Percentiles rank a stretch among this genome's conserved stretches.
Conservation (phyloP, 1,140 invertebrate species). For the Oedothorax gibbosus region DNA sequence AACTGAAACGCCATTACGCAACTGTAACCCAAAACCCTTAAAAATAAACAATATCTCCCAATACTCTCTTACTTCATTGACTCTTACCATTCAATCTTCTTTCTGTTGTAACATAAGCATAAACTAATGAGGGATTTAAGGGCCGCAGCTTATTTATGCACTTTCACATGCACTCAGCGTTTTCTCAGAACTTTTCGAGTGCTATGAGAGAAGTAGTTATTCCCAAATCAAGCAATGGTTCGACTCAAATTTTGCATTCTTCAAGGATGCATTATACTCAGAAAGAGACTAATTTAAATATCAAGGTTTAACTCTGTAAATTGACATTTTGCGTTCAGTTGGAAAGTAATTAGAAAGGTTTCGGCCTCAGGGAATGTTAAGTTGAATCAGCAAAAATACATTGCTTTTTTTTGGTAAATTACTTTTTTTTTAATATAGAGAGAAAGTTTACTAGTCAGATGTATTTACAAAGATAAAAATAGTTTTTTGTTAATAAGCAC, state of each 20-base stretch:
- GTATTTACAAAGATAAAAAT: slow-evolving; percentile 10
- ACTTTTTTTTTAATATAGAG: not conserved
- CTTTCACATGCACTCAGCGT: too few relatives aligned
- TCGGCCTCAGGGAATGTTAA: slow-evolving; percentile 9
- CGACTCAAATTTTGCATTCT: slow-evolving; percentile 25
- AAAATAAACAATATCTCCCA: not conserved
- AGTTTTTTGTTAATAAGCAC: not conserved
- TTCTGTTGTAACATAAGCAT: not conserved
- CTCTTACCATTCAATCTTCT: not conserved
- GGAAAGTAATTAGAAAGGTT: slow-evolving; percentile 30
- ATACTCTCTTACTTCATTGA: not conserved
- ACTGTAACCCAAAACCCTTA: too few relatives aligned
- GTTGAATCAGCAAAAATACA: slow-evolving; percentile 33
- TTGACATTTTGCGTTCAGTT: slow-evolving; percentile 40
- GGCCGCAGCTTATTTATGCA: not conserved
- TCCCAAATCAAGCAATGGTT: not conserved
- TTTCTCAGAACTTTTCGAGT: not conserved
- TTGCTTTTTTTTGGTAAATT: not conserved
- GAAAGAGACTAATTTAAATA: slow-evolving; percentile 55
- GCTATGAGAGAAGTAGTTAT: not conserved
- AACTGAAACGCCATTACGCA: too few relatives aligned
- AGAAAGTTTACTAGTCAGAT: not conserved
- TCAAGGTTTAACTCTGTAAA: slow-evolving; percentile 37
- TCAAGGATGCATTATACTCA: slow-evolving; percentile 32
- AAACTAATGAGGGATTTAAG: not conserved